Base-by-base conservation (phyloP, 2,113 vertebrate species). In the Ptilorrhoa leucosticta region DNA sequence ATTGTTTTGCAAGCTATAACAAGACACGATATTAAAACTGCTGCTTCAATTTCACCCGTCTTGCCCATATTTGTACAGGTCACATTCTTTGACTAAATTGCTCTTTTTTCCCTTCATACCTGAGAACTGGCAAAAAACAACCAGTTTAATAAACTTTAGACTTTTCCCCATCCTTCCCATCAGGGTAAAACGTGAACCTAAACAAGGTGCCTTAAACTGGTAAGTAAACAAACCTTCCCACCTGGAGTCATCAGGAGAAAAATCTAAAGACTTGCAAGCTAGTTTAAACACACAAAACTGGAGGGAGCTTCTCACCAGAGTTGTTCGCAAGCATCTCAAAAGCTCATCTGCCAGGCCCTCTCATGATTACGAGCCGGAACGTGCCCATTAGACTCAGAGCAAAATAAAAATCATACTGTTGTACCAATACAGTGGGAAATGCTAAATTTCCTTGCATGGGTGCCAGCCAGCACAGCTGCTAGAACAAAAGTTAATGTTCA, bases 381-480 rank as follows among this genome's bases (percentile, higher is more conserved):
- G 12, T 58, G n/a, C 90, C 83, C 37, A 60, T 96, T 94, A 94
- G 44, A 42, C 60, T 91, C 87, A 66, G 24, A 93, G 84, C 48
- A 85, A 83, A 94, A 91, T 68, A 85, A 75, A 85, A 94, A 66
- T 81, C 50, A 39, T 65, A 82, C 44, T 77, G 76, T 85, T 87
- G 78, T 83, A 95, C 87, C 88, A 94, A 82, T 92, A 61, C 42
- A 92, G 56, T 70, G 87, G 77, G 33, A 84, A 93, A 91, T 61
- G 71, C 81, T 89, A 83, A 33, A 85, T 94, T 87, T 96, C 82
- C 90, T 89, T 83, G 60, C 92, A 83, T 33, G 22, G 61, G 87
- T 92, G 82, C 94, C 90, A 97, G 87, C 89, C 92, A 97, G 53
- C 84, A 70, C 86, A 94, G 73, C 92, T 94, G 91, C 85, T 94